Conservation (phyloP, 2,797 vertebrate genomes). For the Gephyroberyx darwinii region DNA sequence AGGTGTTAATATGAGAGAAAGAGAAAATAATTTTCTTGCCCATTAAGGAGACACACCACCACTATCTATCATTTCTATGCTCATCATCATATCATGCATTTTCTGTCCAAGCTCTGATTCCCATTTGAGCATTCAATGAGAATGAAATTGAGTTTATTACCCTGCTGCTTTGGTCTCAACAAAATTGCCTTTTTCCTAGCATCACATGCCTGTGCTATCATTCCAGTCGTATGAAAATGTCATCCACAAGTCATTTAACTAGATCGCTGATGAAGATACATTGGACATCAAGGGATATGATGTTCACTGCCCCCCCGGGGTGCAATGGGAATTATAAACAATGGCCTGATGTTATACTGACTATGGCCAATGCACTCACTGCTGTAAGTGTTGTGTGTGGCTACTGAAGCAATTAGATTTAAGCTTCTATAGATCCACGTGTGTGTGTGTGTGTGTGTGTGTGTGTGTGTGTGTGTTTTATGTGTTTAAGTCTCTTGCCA, state of each 20-base stretch:
- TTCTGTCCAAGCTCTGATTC: neutral
- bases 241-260: constrained; percentile 30
- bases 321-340: constrained; percentile 35
- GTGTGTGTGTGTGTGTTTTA: neutral
- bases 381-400: constrained; percentile 28
- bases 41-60: neutral
- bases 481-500: neutral
- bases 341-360: constrained; percentile 46
- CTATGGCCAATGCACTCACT: constrained; percentile 44
- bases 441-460: neutral
- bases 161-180: neutral
- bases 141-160: constrained; percentile 4
- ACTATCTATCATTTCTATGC: neutral
- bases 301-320: constrained; percentile 9
- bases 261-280: constrained; percentile 33
- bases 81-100: too few species aligned
- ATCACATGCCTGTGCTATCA: constrained; percentile 2
- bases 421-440: constrained; percentile 8
- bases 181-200: neutral
- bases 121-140: neutral
- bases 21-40: neutral
- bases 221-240: constrained; percentile 21
- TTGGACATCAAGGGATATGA: constrained; percentile 18
- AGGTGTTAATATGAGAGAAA: too few species aligned
- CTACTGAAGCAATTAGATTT: constrained; percentile 25